Conservation (phyloP, 1,140 invertebrate genomes). For the Gryon sp. region DNA sequence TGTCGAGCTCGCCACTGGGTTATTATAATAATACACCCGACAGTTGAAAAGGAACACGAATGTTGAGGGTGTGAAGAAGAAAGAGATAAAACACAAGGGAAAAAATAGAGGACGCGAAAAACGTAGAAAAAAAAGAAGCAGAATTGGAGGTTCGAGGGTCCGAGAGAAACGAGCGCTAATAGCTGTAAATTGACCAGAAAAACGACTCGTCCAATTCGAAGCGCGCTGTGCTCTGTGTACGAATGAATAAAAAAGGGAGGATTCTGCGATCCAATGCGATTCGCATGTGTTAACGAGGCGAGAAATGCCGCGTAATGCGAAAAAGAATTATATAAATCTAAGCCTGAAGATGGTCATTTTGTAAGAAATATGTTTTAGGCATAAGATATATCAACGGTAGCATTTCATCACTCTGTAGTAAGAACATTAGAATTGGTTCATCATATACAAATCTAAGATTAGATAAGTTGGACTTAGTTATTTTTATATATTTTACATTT, state of each 20-base stretch:
- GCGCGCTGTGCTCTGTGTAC: conserved; percentile 28
- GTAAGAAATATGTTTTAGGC: no score
- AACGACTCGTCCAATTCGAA: conserved; percentile 60
- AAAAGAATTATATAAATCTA: not conserved
- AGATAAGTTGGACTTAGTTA: no score
- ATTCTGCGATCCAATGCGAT: conserved; percentile 43
- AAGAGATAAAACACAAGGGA: conserved; percentile 5
- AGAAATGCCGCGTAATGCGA: conserved; percentile 42
- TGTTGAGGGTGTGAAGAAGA: conserved; percentile 23
- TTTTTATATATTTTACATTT: no score
- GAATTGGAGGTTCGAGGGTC: conserved; percentile 27
- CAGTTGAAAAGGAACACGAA: conserved; percentile 28
- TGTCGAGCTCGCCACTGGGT: conserved; percentile 64
- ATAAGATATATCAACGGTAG: no score
- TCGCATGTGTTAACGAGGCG: conserved; percentile 26
- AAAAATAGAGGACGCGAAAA: conserved; percentile 21
- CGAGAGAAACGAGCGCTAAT: conserved; percentile 62
- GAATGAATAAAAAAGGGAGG: conserved; percentile 40
- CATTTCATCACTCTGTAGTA: no score
- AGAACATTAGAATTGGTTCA: no score
- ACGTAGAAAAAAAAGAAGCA: conserved; percentile 13
- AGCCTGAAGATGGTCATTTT: conserved; percentile 18
- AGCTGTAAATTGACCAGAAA: conserved; percentile 66
- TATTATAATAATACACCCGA: conserved; percentile 61
- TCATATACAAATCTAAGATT: no score